A percentile compares a stretch with the other conserved stretches of the same genome.
These are phyloP conservation scores for Iphiclides podalirius DNA, from an alignment of 2,888 invertebrate species.

Conservation along the genomic window DNA sequence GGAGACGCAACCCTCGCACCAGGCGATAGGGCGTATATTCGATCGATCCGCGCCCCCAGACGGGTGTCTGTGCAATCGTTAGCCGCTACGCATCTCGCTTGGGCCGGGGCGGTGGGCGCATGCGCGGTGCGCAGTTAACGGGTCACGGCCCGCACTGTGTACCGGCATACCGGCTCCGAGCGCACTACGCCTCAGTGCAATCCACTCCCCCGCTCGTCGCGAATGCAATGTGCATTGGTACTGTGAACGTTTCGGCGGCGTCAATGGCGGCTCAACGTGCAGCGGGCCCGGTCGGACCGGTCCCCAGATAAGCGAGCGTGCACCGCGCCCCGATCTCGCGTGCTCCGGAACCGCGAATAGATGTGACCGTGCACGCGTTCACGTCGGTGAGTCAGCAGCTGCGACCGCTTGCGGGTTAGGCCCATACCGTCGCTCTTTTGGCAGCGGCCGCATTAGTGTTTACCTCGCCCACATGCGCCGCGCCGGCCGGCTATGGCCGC, in stretches of 20 bases:
- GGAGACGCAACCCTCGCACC: constrained; percentile 32
- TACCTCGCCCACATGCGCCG: constrained; percentile 37
- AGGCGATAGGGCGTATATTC: constrained; percentile 44
- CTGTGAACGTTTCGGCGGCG: constrained; percentile 1
- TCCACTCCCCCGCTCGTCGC: constrained; percentile 1
- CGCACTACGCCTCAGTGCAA: constrained; percentile 40
- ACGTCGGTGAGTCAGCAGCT: constrained; percentile 38
- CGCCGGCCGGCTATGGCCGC: constrained; percentile 41
- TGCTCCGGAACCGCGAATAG: constrained; percentile 39
- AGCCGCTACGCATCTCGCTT: constrained; percentile 64
- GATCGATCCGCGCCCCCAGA: constrained; percentile 49
- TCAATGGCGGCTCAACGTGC: background rate
- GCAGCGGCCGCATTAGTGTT: constrained; percentile 42
- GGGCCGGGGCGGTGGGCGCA: constrained; percentile 61
- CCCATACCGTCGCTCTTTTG: constrained; percentile 30
- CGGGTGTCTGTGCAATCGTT: constrained; percentile 67
- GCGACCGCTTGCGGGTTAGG: constrained; percentile 36
- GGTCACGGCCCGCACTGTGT: constrained; percentile 73
- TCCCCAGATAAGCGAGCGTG: constrained; percentile 20
- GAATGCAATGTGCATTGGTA: constrained; percentile 20
- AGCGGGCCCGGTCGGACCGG: constrained; percentile 22
- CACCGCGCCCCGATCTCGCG: constrained; percentile 29
- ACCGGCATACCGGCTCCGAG: constrained; percentile 61
- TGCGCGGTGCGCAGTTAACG: constrained; percentile 62
- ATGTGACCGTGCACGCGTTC: constrained; percentile 46